These are phyloP conservation scores for Diploptera punctata DNA, from an alignment of 2,888 invertebrate species.

Conservation along the genomic window DNA sequence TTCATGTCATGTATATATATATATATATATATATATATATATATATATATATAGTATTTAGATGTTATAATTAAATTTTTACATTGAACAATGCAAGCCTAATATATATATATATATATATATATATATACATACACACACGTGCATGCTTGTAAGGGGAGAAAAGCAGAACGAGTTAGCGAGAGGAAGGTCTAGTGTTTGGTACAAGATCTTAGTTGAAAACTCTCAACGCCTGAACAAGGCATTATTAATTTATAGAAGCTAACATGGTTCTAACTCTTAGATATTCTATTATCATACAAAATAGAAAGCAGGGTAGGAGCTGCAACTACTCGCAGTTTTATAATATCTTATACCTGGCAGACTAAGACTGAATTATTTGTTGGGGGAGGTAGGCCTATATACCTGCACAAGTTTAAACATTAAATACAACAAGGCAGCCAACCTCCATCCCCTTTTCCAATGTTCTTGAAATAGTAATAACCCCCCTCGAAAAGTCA, in stretches of 20 bases:
- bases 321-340: conserved; percentile 29
- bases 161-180: neutral
- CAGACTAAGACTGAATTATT: conserved; percentile 40
- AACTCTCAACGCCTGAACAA: conserved; percentile 33
- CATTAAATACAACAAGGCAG: conserved; percentile 42
- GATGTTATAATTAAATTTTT: too few relatives aligned
- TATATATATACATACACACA: too few relatives aligned
- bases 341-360: conserved; percentile 43
- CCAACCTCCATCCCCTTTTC: conserved; percentile 38
- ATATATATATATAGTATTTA: too few relatives aligned
- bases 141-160: too few relatives aligned
- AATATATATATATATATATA: too few relatives aligned
- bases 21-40: too few relatives aligned
- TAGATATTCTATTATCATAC: conserved; percentile 45
- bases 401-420: conserved; percentile 41
- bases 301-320: conserved; percentile 40
- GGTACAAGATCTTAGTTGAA: conserved; percentile 24
- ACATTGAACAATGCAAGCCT: too few relatives aligned
- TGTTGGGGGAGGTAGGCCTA: conserved; percentile 33
- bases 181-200: conserved; percentile 17
- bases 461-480: conserved; percentile 42
- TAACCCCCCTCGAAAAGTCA: conserved; percentile 43
- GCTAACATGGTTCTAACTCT: conserved; percentile 43
- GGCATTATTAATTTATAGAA: conserved; percentile 42
- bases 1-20: too few relatives aligned